Evolutionary conservation across 2,113 vertebrate genomes (phyloP).

Genomic region (Serilophus lunatus): DNA sequence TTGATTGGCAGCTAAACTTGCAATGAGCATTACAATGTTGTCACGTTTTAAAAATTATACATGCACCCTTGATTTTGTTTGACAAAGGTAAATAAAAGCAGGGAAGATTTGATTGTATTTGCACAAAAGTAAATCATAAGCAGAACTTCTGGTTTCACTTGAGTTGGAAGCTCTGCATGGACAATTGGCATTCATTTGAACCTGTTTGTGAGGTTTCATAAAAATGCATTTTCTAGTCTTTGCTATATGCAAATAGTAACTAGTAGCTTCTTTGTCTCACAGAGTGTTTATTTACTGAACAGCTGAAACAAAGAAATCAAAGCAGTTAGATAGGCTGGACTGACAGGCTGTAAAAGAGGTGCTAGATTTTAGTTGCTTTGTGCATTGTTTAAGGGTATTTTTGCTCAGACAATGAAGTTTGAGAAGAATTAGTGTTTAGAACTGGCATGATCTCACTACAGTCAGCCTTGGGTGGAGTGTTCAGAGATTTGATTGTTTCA

Average conservation of each 20-base stretch:
- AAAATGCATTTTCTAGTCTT: conserved; percentile 40
- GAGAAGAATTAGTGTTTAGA: not conserved
- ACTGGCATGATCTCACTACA: not conserved
- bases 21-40: not conserved
- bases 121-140: not conserved
- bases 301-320: conserved; percentile 28
- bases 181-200: conserved; percentile 21
- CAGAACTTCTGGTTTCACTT: conserved; percentile 33
- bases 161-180: not conserved
- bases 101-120: not conserved
- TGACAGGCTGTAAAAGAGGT: not conserved
- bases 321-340: not conserved
- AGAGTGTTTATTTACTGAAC: not conserved
- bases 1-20: not conserved
- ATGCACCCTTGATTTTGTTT: not conserved
- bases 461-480: not conserved
- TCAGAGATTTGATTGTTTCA: not conserved
- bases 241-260: conserved; percentile 29
- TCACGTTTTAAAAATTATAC: not conserved
- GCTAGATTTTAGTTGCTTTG: not conserved
- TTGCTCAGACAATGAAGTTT: not conserved
- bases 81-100: not conserved
- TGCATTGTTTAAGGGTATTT: not conserved
- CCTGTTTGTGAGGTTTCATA: conserved; percentile 2
- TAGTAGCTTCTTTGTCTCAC: conserved; percentile 25